Base-by-base conservation (phyloP, 2,797 vertebrate genomes). In the Hirundo rustica region DNA sequence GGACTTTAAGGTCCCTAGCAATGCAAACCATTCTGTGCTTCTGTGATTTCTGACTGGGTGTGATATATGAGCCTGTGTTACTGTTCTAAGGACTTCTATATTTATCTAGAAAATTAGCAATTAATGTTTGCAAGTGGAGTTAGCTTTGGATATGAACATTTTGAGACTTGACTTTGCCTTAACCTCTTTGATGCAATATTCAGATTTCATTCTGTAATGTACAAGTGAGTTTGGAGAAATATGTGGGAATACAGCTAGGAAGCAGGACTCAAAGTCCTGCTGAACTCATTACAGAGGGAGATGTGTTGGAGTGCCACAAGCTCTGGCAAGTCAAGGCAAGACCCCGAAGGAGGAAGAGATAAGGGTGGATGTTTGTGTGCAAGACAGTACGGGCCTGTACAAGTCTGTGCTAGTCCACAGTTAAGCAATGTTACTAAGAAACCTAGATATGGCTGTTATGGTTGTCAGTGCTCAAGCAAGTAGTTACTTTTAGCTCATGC, bases 201-300 rank as follows among this genome's bases (percentile, higher is more conserved):
- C 67, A 84, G 64, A 71, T 93, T 96, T 85, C 67, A 20, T 75
- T 82, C 73, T 70, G 77, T 62, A 77, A 91, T 47, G 89, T 73
- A 58, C 29, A 68, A 91, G 21, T 71, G 64, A 75, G 26, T 62
- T 55, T 47, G 57, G 26, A 88, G 85, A 88, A 88, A 70, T 93
- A n/a, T 51, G 22, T 57, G 55, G n/a, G 55, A 34, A 34, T 57
- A 34, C n/a, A 57, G 55, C 10, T 16, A 16, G 22, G 22, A 34
- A 34, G n/a, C 55, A 34, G 55, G 55, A 34, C 55, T 57, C 55
- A 34, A 53, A 54, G 51, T 13, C 19, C 53, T 54, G 30, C 53
- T 54, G 53, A 54, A 54, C 53, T 32, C 51, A 20, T 54, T 30
- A 20, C 53, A 54, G 53, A 51, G 27, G 50, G 26, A 16, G 50